Conservation (phyloP, 2,113 vertebrate species). For the Solenodon paradoxus region DNA sequence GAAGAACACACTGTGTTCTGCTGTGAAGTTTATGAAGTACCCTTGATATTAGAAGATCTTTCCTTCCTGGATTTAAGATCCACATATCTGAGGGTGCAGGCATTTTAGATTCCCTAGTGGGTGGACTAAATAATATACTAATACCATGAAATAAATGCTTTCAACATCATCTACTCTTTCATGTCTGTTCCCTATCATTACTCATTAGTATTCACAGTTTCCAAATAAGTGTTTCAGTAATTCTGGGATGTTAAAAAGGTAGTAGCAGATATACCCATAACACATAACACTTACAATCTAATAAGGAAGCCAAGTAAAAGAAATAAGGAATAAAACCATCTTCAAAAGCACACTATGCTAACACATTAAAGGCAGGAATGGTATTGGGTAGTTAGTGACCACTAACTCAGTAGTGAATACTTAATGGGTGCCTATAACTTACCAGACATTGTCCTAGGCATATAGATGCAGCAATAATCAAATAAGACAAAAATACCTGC, state of each 20-base stretch:
- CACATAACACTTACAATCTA: neutral
- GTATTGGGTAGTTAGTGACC: neutral
- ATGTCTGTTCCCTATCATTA: neutral
- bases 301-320: neutral
- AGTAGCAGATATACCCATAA: neutral
- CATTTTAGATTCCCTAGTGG: neutral
- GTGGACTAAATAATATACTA: neutral
- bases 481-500: neutral
- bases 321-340: neutral
- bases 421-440: neutral
- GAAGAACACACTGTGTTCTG: neutral
- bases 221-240: neutral
- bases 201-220: neutral
- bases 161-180: neutral
- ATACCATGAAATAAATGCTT: constrained; percentile 5
- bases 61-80: neutral
- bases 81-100: neutral
- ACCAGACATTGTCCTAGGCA: neutral
- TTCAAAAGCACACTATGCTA: neutral
- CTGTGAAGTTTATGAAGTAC: neutral
- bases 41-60: neutral
- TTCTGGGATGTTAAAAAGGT: neutral
- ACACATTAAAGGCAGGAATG: neutral
- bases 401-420: neutral
- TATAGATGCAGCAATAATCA: neutral